Evolutionary conservation across 2,113 vertebrate genomes (phyloP), one percentile per base, ranked within the genome.

Genomic region (Ictalurus furcatus): DNA sequence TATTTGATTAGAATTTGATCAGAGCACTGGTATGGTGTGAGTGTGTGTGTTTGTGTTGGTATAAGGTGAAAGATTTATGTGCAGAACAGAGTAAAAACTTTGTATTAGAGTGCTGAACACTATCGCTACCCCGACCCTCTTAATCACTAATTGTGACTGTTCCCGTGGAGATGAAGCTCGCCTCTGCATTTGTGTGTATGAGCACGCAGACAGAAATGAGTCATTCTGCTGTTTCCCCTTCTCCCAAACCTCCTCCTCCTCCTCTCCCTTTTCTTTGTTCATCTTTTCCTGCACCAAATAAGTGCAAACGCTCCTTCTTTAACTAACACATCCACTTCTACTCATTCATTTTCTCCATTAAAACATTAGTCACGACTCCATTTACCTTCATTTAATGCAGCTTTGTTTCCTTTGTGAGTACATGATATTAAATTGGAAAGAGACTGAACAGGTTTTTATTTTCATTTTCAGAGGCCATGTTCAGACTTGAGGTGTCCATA

Each of bases 161-260:
- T 89, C 88, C 90, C 58, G 56, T 85, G 83, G 83, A 91, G 88
- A 91, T 81, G 61, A 85, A 17, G n/a, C 58, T 65, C 37, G 40
- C 73, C 86, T 76, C 81, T 88, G 81, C 84, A 73, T 71, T 85
- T 76, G 69, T 67, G 63, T 54, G 65, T 52, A 40, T 65, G 56
- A 63, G 87, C 87, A 88, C 37, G 67, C 84, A 84, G 67, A 73
- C 71, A 87, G 73, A 84, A 90, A 90, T 90, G 89, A 90, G 58
- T 90, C 89, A 90, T 40, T 84, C 56, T 76, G 58, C 86, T 48
- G 52, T 88, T 85, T 87, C 85, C 85, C 63, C 80, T 69, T 85
- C 85, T 89, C 85, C 67, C 81, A 88, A 88, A 88, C 88, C 76
- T 63, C 71, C 81, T 79, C 88, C 63, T 48, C 28, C 28, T 63